phyloP scores from a whole-genome alignment of 1,140 invertebrate species.

The Cotesia chilonis region DNA sequence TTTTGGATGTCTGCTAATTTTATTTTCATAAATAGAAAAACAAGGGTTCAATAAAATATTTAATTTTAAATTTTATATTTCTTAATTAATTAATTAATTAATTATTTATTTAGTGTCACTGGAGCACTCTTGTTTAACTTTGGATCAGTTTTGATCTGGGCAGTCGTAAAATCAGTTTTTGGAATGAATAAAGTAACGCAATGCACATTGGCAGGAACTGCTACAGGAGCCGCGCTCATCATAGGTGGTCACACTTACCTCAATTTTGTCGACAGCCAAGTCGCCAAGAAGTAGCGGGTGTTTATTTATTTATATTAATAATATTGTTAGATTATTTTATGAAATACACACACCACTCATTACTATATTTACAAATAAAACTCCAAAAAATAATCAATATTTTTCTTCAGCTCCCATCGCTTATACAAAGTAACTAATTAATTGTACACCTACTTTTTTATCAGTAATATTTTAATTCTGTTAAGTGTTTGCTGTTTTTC shows the following conservation, averaged over 20 bases:
- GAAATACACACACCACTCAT: constrained; percentile 19
- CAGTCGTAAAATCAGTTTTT: constrained; percentile 72
- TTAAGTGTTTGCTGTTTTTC: no score
- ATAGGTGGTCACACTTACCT: constrained; percentile 72
- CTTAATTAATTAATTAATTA: constrained; percentile 28
- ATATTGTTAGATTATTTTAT: background rate
- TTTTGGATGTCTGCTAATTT: no score
- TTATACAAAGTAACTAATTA: no score
- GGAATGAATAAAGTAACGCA: constrained; percentile 69
- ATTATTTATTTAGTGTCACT: constrained; percentile 66
- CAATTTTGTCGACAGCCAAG: constrained; percentile 60
- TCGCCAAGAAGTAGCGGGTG: constrained; percentile 38
- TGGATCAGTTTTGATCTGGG: constrained; percentile 78
- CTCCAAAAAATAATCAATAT: constrained; percentile 2
- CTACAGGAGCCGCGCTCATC: constrained; percentile 69
- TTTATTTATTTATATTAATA: background rate
- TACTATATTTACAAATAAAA: constrained; percentile 7
- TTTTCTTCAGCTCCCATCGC: no score
- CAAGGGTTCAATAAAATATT: no score
- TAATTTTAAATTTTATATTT: no score
- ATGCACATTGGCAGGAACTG: constrained; percentile 70
- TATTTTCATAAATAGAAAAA: no score
- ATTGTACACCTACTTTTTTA: no score
- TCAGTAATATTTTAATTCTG: no score
- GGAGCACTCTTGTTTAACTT: constrained; percentile 75